These are phyloP conservation scores for Phalacrocorax aristotelis DNA, from an alignment of 2,113 vertebrate species.

Conservation along the genomic window DNA sequence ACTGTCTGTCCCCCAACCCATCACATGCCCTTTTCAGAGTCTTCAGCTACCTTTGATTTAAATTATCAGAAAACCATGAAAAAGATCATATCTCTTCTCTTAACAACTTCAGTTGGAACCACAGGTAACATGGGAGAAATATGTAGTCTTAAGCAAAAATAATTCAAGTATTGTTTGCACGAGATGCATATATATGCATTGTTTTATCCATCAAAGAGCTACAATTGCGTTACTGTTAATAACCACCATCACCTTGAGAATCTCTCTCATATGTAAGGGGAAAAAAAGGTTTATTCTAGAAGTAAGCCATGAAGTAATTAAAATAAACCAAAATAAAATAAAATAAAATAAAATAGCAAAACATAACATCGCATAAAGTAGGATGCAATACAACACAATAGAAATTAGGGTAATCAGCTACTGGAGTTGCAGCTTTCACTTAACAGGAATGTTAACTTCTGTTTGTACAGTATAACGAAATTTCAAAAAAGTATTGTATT, in stretches of 20 bases:
- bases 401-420: neutral
- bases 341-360: neutral
- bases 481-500: neutral
- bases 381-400: fast-evolving
- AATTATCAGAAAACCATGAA: neutral
- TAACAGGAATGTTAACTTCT: neutral
- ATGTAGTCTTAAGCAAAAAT: neutral
- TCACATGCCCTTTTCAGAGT: neutral
- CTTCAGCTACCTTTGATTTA: neutral
- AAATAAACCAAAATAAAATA: neutral
- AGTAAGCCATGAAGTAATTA: neutral
- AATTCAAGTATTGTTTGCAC: neutral
- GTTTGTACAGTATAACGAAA: neutral
- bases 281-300: neutral
- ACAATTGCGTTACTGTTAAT: neutral
- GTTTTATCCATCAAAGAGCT: neutral
- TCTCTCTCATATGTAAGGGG: neutral
- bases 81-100: neutral
- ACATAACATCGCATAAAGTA: neutral
- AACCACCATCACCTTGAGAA: neutral
- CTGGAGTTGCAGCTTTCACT: neutral
- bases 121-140: neutral
- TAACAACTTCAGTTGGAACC: neutral
- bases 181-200: neutral
- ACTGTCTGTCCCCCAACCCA: neutral